phyloP scores from a whole-genome alignment of 2,888 invertebrate species.

The Phania funesta region DNA sequence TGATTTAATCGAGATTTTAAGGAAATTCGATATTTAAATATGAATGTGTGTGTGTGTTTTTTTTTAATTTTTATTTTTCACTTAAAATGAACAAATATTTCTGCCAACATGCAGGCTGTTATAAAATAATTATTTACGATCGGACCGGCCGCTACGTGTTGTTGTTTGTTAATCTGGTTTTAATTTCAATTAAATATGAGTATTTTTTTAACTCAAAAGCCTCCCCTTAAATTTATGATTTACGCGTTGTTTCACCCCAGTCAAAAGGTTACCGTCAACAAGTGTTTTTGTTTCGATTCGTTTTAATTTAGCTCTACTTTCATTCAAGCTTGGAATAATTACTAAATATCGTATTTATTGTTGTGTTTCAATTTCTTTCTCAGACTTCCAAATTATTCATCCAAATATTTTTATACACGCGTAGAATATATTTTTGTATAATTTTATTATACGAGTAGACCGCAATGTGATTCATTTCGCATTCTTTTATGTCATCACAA shows the following conservation, averaged over 20 bases:
- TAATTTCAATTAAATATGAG: neutral
- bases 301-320: constrained; percentile 4
- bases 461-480: constrained; percentile 13
- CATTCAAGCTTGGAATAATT: neutral
- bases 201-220: neutral
- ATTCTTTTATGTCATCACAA: constrained; percentile 54
- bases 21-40: constrained; percentile 39
- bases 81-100: constrained; percentile 12
- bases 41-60: neutral
- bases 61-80: neutral
- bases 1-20: constrained; percentile 16
- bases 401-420: neutral
- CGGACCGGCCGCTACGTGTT: neutral
- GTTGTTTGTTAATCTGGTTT: constrained; percentile 2
- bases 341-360: neutral
- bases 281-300: constrained; percentile 21
- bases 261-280: neutral
- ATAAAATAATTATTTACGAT: constrained; percentile 24
- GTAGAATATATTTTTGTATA: neutral
- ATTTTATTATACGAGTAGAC: constrained; percentile 41
- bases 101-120: neutral
- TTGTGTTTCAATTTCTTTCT: constrained; percentile 4
- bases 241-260: constrained; percentile 45
- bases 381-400: neutral
- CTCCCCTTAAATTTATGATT: constrained; percentile 37